Percentiles rank a stretch among this genome's conserved stretches.
phyloP scores from a whole-genome alignment of 2,888 invertebrate species.

The Drosophila acutilabella region DNA sequence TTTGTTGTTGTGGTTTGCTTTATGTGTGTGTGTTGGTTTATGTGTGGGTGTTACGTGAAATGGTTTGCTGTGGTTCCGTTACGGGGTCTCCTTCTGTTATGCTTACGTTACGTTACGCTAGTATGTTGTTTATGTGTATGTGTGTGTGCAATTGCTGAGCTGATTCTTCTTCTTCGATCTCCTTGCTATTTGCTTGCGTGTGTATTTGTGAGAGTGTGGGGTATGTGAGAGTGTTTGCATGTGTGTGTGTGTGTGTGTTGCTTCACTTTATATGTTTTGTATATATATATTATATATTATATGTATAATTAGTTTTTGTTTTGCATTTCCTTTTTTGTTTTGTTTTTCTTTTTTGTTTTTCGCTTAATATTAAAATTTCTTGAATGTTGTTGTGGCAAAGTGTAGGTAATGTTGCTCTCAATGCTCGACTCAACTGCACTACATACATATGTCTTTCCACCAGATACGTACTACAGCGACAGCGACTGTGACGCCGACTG shows the following conservation, averaged over 20 bases:
- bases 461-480: constrained; percentile 55
- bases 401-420: constrained; percentile 80
- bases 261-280: constrained; percentile 64
- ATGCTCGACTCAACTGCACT: constrained; percentile 70
- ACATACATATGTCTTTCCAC: constrained; percentile 80
- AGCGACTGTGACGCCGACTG: neutral
- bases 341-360: constrained; percentile 13
- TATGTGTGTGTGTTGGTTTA: constrained; percentile 11
- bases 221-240: constrained; percentile 26
- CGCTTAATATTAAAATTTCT: constrained; percentile 78
- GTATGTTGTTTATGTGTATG: constrained; percentile 33
- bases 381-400: constrained; percentile 81
- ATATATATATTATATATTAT: constrained; percentile 78
- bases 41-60: constrained; percentile 39
- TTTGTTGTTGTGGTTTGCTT: constrained; percentile 11
- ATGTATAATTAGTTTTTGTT: constrained; percentile 75
- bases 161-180: constrained; percentile 39
- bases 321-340: constrained; percentile 21
- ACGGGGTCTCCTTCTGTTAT: constrained; percentile 33
- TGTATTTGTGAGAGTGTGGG: constrained; percentile 7
- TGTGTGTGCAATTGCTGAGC: constrained; percentile 35
- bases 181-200: constrained; percentile 16
- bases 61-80: constrained; percentile 31
- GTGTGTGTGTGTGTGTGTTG: constrained; percentile 47
- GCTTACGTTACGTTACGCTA: constrained; percentile 51